Evolutionary conservation across 2,113 vertebrate genomes (phyloP), one percentile per base, ranked within the genome.

Genomic region (Lethenteron reissneri): DNA sequence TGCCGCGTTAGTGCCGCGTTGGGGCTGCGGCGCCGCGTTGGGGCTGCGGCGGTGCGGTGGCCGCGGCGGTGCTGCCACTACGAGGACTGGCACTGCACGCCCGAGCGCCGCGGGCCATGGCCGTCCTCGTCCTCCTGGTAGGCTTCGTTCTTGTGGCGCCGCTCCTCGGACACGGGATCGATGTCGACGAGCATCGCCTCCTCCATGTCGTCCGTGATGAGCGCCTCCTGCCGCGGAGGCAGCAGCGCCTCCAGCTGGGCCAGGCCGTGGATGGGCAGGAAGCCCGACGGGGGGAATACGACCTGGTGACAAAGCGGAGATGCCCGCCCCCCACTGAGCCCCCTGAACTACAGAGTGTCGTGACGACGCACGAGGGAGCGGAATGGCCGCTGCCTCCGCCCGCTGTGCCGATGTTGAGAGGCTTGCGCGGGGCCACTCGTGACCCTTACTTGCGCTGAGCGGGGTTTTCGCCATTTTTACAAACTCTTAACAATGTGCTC

Each of bases 201-300:
- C 64, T 68, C 64, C 64, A 68, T 68, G 25, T 68, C 64, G 25
- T 11, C 64, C 8, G 64, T 80, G 9, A 92, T 10, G 79, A 85
- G 83, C 17, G 87, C 76, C 3, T 88, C 82, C 71, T 94, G 87
- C 72, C 88, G 78, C 1, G 83, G 79, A 2, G 87, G 94, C 58
- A 96, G 87, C n/a, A 95, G 74, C 70, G 81, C 77, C 75, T 97
- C 94, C 72, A 99, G 79, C 75, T 90, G 81, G 57, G 75, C 78
- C 7, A 95, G 79, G 72, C 87, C 85, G 73, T 91, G 84, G 69
- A 78, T 78, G 12, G 90, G 80, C 9, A 97, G 85, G 89, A 89
- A 99, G 73, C 83, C 75, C 17, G 89, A 84, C 7, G 88, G 85
- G 13, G 94, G 94, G 70, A 99, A 99, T 72, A 81, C 78, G 14